Evolutionary conservation across 1,140 invertebrate genomes (phyloP).

Genomic region (Drosophila hydei): DNA sequence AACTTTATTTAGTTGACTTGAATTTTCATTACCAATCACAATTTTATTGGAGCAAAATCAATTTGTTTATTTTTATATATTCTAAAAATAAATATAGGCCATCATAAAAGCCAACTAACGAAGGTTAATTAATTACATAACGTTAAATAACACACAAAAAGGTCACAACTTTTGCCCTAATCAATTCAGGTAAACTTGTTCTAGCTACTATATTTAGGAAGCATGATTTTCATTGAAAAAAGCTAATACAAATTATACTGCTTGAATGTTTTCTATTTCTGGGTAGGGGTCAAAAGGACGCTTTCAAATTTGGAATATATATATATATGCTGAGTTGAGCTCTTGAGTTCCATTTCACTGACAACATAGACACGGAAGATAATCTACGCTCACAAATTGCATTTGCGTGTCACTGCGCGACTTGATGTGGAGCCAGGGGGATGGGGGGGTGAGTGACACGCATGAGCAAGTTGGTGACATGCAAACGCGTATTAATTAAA

Average conservation of each 20-base stretch:
- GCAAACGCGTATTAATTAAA: slow-evolving; percentile 78
- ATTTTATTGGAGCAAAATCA: not conserved
- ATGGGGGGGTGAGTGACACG: slow-evolving; percentile 40
- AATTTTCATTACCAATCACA: not conserved
- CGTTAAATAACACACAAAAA: not conserved
- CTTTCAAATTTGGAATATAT: not conserved
- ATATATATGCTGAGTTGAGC: slow-evolving; percentile 28
- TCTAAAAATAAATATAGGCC: not conserved
- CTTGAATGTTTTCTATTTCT: slow-evolving; percentile 44
- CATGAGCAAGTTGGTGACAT: slow-evolving; percentile 62
- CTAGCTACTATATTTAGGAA: slow-evolving; percentile 2
- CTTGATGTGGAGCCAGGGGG: not conserved
- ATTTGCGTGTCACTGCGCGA: slow-evolving; percentile 66
- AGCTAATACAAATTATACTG: slow-evolving; percentile 5
- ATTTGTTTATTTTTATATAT: not conserved
- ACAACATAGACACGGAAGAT: slow-evolving; percentile 50
- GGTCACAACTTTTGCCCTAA: not conserved
- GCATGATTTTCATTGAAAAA: not conserved
- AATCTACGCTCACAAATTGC: slow-evolving; percentile 72
- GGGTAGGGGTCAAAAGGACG: slow-evolving; percentile 4
- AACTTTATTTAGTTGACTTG: no score
- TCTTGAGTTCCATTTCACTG: slow-evolving; percentile 41
- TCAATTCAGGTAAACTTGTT: not conserved
- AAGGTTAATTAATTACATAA: not conserved
- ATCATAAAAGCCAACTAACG: not conserved